A percentile compares a stretch with the other conserved stretches of the same genome.
Conservation (phyloP, 1,140 invertebrate species). For the Sarcophaga peregrina region DNA sequence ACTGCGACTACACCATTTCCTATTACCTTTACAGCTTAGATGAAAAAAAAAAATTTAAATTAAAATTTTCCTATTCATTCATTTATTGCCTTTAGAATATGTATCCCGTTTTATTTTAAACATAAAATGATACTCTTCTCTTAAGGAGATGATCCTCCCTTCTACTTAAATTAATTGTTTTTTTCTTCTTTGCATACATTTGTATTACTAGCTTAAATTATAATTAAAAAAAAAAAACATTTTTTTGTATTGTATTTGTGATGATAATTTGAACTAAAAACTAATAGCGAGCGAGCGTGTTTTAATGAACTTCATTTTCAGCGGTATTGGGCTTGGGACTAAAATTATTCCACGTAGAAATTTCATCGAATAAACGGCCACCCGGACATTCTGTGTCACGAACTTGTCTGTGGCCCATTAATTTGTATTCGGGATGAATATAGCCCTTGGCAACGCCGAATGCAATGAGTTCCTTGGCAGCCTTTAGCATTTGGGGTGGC, state of each 20-base stretch:
- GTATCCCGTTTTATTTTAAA: too few species aligned
- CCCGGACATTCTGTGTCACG: slow-evolving; percentile 78
- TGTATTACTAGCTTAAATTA: too few species aligned
- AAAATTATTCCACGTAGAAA: slow-evolving; percentile 75
- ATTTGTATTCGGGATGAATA: slow-evolving; percentile 72
- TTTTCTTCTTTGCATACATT: neutral
- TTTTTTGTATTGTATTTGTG: slow-evolving; percentile 27
- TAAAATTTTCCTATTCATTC: too few species aligned
- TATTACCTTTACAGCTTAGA: too few species aligned
- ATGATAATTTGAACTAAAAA: neutral
- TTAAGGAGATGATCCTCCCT: too few species aligned
- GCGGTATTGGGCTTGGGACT: slow-evolving; percentile 44
- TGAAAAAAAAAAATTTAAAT: too few species aligned
- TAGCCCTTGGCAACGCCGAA: slow-evolving; percentile 72
- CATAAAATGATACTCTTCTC: too few species aligned
- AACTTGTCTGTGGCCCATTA: slow-evolving; percentile 78
- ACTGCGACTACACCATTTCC: too few species aligned
- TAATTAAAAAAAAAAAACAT: neutral
- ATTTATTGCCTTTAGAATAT: too few species aligned
- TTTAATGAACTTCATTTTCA: slow-evolving; percentile 41
- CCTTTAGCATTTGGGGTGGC: slow-evolving; percentile 71
- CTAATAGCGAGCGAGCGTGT: too few species aligned
- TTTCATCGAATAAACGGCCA: slow-evolving; percentile 71
- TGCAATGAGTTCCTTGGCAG: slow-evolving; percentile 72
- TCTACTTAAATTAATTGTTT: slow-evolving; percentile 18